These are phyloP conservation scores for Heliconius charithonia DNA, from an alignment of 2,888 invertebrate species.

Conservation along the genomic window DNA sequence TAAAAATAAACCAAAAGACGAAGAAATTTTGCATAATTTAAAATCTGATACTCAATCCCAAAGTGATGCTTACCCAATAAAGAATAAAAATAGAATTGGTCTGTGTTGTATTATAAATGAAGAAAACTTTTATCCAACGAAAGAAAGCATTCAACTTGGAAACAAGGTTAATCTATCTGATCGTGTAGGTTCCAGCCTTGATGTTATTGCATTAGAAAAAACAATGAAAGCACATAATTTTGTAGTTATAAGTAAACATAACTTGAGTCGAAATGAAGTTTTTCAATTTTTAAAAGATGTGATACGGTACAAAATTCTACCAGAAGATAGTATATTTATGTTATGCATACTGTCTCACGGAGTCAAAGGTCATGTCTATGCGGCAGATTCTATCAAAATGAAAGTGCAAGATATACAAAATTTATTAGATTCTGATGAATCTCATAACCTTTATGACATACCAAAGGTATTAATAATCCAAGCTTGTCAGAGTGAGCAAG, in stretches of 20 bases:
- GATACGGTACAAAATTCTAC: slow-evolving; percentile 57
- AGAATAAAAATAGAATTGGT: slow-evolving; percentile 66
- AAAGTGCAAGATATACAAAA: slow-evolving; percentile 72
- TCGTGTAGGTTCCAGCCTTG: slow-evolving; percentile 66
- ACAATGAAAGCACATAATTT: slow-evolving; percentile 72
- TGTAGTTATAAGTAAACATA: slow-evolving; percentile 61
- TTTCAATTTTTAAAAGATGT: slow-evolving; percentile 63
- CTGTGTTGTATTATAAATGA: slow-evolving; percentile 76
- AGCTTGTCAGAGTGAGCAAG: slow-evolving; percentile 71
- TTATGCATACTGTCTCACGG: slow-evolving; percentile 78
- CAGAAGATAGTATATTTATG: slow-evolving; percentile 73
- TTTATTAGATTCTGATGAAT: slow-evolving; percentile 67
- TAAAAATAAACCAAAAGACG: slow-evolving; percentile 55
- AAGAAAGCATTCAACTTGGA: slow-evolving; percentile 61
- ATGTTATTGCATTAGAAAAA: slow-evolving; percentile 60
- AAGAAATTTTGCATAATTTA: slow-evolving; percentile 54
- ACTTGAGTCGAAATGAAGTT: slow-evolving; percentile 65
- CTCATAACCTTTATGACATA: slow-evolving; percentile 59
- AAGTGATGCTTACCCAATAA: slow-evolving; percentile 64
- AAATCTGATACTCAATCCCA: slow-evolving; percentile 61
- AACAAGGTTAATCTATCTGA: slow-evolving; percentile 38
- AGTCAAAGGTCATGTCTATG: slow-evolving; percentile 71
- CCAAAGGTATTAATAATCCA: slow-evolving; percentile 75
- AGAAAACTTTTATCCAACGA: slow-evolving; percentile 72
- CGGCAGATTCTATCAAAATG: slow-evolving; percentile 73